Conservation (phyloP, 2,113 vertebrate species). For the Origma solitaria region DNA sequence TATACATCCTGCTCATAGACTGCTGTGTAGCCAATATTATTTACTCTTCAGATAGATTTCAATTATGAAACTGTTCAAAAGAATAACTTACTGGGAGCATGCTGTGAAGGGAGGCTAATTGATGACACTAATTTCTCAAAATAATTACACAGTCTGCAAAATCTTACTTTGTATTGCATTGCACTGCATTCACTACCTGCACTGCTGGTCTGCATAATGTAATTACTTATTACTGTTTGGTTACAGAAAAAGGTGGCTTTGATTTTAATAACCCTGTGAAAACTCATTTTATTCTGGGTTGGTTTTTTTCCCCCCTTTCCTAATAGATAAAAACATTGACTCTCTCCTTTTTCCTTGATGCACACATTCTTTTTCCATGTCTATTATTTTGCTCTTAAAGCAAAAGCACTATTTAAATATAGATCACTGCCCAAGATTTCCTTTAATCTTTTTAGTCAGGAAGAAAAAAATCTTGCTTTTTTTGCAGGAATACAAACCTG, state of each 20-base stretch:
- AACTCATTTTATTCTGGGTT: background rate
- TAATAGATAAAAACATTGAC: background rate
- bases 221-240: background rate
- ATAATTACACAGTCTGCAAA: background rate
- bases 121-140: background rate
- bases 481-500: background rate
- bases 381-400: background rate
- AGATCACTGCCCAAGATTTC: background rate
- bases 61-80: background rate
- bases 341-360: background rate
- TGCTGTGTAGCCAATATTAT: background rate
- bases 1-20: rapidly evolving
- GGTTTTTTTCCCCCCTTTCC: background rate
- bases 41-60: background rate
- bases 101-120: background rate
- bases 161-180: background rate
- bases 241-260: background rate
- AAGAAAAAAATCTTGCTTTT: background rate
- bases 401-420: background rate
- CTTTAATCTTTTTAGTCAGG: background rate
- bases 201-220: background rate
- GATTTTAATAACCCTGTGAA: background rate
- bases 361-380: background rate
- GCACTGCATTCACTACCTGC: background rate
- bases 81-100: background rate